Evolutionary conservation across 2,888 invertebrate genomes (phyloP), one percentile per base, ranked within the genome.

Genomic region (Diadromus collaris): DNA sequence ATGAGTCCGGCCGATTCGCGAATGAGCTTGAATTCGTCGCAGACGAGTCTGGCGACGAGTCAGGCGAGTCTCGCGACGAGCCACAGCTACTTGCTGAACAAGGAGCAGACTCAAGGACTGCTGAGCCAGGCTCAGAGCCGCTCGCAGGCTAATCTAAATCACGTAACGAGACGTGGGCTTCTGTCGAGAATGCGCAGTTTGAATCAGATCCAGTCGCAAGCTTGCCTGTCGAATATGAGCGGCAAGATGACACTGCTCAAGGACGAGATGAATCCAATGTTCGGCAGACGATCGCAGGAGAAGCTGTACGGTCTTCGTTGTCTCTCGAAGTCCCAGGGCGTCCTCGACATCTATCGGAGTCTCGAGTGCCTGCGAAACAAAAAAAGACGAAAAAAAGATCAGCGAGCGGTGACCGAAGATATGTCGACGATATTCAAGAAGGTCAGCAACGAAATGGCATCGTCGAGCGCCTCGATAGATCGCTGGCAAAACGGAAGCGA

Each of bases 261-360:
- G 73, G 82, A 81, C 29, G 80, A 81, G 34, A 82, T 88, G 72
- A 86, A 89, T 70, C 88, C 90, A 0, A 83, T 89, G 7, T 90
- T 91, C 67, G 89, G 88, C 38, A 87, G 89, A 63, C 88, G 91
- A 21, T 92, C 92, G 1, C 86, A 90, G 48, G 92, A 92, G 80
- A 92, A 92, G 74, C 86, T 92, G 0, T 92, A 92, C 71, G 92
- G 92, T 0, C 84, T 92, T 7, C 89, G 91, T 64, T 90, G 91
- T 80, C 82, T 92, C 64, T 92, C 92, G 1, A 92, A 91, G 82
- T 92, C 92, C 0, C 92, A 92, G 67, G 92, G 92, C 72, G 91
- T 92, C 34, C 83, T 92, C 70, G 91, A 91, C 79, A 89, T 92
- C 69, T 91, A 91, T 82, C 88, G 90, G 63, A 91, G 91, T 64